Evolutionary conservation across 2,113 vertebrate genomes (phyloP).

Genomic region (Phyllostomus discolor): DNA sequence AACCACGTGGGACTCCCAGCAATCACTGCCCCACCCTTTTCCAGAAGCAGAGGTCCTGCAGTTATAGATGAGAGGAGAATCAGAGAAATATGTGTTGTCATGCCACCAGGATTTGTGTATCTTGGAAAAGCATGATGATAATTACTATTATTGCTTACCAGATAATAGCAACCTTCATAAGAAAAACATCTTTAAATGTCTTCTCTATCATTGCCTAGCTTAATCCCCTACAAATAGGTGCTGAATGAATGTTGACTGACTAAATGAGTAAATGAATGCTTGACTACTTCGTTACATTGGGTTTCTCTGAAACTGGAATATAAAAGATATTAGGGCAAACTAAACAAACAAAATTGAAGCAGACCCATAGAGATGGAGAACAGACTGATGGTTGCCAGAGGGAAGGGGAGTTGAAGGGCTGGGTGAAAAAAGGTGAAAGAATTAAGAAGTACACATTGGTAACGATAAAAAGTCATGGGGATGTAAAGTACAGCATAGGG

Average conservation of each 20-base stretch:
- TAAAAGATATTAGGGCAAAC: not conserved
- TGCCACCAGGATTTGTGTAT: not conserved
- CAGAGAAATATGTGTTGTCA: not conserved
- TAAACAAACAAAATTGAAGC: not conserved
- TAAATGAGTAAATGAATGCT: not conserved
- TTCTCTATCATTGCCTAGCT: not conserved
- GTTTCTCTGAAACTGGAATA: constrained; percentile 23
- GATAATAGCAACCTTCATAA: not conserved
- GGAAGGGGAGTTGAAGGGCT: not conserved
- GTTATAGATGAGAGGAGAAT: not conserved
- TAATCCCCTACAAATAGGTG: not conserved
- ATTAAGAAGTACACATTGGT: not conserved
- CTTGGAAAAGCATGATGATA: not conserved
- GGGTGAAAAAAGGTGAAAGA: not conserved
- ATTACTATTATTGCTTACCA: constrained; percentile 11
- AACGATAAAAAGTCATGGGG: not conserved
- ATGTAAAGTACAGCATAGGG: too few species aligned
- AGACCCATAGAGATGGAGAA: not conserved
- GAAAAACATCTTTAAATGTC: constrained; percentile 12
- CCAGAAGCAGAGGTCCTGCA: not conserved
- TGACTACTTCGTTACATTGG: not conserved
- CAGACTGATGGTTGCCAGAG: not conserved
- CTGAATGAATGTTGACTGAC: constrained; percentile 37
- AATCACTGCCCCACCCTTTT: not conserved
- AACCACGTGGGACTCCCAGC: not conserved